Evolutionary conservation across 2,888 invertebrate genomes (phyloP).

Genomic region (Pimpla rufipes): DNA sequence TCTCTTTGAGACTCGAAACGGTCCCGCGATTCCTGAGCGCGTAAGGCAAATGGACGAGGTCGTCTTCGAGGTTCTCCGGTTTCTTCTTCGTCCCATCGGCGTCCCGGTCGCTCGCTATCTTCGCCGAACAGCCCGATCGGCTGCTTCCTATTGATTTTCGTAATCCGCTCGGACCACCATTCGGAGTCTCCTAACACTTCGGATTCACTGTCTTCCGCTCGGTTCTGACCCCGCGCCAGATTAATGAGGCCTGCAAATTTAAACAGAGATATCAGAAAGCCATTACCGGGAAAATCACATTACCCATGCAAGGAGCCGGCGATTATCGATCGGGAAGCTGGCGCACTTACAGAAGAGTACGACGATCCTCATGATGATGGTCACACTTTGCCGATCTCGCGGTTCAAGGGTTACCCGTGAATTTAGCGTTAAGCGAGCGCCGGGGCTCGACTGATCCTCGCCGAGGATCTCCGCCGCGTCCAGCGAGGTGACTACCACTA

Average conservation of each 20-base stretch:
- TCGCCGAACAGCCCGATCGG: constrained; percentile 41
- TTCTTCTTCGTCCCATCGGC: constrained; percentile 48
- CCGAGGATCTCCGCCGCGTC: constrained; percentile 55
- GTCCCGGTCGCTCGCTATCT: constrained; percentile 41
- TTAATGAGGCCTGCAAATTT: constrained; percentile 63
- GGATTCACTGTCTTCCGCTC: constrained; percentile 51
- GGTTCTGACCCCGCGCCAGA: constrained; percentile 57
- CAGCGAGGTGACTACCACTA: constrained; percentile 42
- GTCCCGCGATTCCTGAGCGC: constrained; percentile 40
- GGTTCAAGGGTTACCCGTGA: constrained; percentile 52
- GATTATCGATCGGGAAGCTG: constrained; percentile 14
- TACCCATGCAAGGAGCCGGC: constrained; percentile 1
- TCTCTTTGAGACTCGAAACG: constrained; percentile 40
- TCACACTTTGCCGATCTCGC: constrained; percentile 20
- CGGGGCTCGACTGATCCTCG: constrained; percentile 64
- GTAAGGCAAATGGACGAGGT: constrained; percentile 65
- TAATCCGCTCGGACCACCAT: constrained; percentile 62
- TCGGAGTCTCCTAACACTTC: constrained; percentile 55
- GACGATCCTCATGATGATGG: constrained; percentile 60
- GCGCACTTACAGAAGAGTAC: constrained; percentile 69
- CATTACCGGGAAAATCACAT: background rate
- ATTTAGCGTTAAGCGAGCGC: constrained; percentile 62
- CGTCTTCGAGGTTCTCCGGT: constrained; percentile 48
- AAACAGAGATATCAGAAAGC: constrained; percentile 4
- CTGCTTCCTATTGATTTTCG: constrained; percentile 54